phyloP scores from a whole-genome alignment of 2,888 invertebrate genomes.

The Xestia ashworthii region DNA sequence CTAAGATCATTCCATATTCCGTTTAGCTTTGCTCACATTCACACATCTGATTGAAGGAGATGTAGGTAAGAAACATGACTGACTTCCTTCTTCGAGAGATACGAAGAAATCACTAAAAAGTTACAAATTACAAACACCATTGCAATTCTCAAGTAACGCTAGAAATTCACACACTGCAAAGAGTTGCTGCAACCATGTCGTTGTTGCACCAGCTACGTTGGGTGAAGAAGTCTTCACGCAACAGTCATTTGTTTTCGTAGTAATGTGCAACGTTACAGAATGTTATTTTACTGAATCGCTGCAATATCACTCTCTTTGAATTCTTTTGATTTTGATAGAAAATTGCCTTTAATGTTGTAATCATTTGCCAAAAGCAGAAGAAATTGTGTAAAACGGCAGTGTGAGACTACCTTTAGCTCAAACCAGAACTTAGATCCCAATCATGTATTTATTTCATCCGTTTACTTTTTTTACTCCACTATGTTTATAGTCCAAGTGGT shows the following conservation, averaged over 20 bases:
- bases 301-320: not conserved
- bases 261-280: slow-evolving; percentile 8
- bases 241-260: not conserved
- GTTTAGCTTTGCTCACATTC: not conserved
- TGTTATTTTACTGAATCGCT: not conserved
- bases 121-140: not conserved
- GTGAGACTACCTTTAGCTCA: slow-evolving; percentile 1
- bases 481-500: slow-evolving; percentile 16
- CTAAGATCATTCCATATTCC: not conserved
- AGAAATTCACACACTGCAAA: slow-evolving; percentile 1
- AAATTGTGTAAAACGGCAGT: slow-evolving; percentile 11
- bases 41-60: not conserved
- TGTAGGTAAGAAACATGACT: not conserved
- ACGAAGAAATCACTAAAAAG: not conserved
- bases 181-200: slow-evolving; percentile 12
- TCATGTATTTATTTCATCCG: slow-evolving; percentile 1
- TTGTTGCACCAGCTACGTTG: not conserved
- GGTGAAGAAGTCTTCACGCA: not conserved
- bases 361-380: not conserved
- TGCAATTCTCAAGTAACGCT: slow-evolving; percentile 1
- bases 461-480: slow-evolving; percentile 17
- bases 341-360: not conserved
- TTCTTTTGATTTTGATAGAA: not conserved
- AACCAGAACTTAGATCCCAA: slow-evolving; percentile 19
- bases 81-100: not conserved